phyloP scores from a whole-genome alignment of 2,797 vertebrate species.

The Tapera naevia region DNA sequence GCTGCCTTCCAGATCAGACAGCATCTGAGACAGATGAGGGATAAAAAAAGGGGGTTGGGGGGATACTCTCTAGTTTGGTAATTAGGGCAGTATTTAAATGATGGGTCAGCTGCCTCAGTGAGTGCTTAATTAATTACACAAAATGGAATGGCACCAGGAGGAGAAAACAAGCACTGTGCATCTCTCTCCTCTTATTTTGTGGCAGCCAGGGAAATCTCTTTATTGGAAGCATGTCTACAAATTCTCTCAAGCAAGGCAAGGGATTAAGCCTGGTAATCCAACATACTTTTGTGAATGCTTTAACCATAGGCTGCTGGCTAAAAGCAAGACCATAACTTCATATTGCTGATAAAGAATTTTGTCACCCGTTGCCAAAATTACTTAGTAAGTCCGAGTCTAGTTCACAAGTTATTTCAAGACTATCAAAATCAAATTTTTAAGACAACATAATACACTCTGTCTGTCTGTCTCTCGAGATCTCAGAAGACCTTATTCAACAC shows the following conservation, averaged over 20 bases:
- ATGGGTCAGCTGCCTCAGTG: not conserved
- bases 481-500: not conserved
- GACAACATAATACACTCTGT: not conserved
- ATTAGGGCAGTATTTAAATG: not conserved
- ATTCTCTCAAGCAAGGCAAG: conserved; percentile 19
- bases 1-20: not conserved
- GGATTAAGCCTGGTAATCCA: conserved; percentile 38
- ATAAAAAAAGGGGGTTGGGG: not conserved
- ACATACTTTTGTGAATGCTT: not conserved
- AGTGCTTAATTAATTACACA: conserved; percentile 25
- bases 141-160: not conserved
- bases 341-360: not conserved
- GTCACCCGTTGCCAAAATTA: not conserved
- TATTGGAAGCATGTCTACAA: not conserved
- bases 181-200: not conserved
- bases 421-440: not conserved
- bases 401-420: not conserved
- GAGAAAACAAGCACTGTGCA: not conserved
- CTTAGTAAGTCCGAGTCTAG: not conserved
- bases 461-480: not conserved
- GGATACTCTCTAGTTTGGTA: not conserved
- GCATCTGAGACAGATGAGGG: not conserved
- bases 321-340: not conserved
- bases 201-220: conserved; percentile 5
- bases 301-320: not conserved